Evolutionary conservation across 2,888 invertebrate species (phyloP).

Genomic region (Agrotis exclamationis): DNA sequence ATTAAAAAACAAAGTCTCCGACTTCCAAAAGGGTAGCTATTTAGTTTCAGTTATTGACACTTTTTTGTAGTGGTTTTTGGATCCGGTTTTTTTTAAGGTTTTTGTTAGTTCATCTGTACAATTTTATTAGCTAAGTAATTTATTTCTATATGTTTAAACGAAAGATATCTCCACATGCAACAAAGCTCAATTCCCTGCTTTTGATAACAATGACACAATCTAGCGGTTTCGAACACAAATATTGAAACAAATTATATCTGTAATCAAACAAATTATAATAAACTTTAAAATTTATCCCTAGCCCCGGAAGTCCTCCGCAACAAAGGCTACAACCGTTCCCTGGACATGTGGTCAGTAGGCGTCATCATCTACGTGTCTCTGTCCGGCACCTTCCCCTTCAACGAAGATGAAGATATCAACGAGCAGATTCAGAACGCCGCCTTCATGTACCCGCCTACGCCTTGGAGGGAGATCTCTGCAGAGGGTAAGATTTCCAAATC

Average conservation of each 20-base stretch:
- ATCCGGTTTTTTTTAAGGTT: too few relatives aligned
- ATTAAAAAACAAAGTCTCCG: too few relatives aligned
- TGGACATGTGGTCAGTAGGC: conserved; percentile 99
- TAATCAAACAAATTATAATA: too few relatives aligned
- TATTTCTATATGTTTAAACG: too few relatives aligned
- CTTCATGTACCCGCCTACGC: conserved; percentile 99
- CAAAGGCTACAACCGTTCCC: conserved; percentile 99
- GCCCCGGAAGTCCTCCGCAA: conserved; percentile 99
- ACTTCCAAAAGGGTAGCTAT: too few relatives aligned
- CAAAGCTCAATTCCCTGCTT: background rate
- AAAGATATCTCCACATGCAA: too few relatives aligned
- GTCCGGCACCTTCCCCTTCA: conserved; percentile 99
- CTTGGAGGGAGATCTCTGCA: conserved; percentile 98
- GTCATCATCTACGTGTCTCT: conserved; percentile 99
- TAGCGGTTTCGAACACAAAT: background rate
- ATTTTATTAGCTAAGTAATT: too few relatives aligned
- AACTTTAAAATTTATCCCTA: conserved; percentile 67
- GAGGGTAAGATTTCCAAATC: conserved; percentile 71
- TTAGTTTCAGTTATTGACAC: too few relatives aligned
- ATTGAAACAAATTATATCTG: background rate
- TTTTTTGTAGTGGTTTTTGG: too few relatives aligned
- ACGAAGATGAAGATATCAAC: conserved; percentile 99
- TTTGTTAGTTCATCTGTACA: too few relatives aligned
- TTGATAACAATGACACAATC: background rate
- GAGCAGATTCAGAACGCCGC: conserved; percentile 99